Conservation (phyloP, 2,113 vertebrate genomes). For the Cettia cetti region DNA sequence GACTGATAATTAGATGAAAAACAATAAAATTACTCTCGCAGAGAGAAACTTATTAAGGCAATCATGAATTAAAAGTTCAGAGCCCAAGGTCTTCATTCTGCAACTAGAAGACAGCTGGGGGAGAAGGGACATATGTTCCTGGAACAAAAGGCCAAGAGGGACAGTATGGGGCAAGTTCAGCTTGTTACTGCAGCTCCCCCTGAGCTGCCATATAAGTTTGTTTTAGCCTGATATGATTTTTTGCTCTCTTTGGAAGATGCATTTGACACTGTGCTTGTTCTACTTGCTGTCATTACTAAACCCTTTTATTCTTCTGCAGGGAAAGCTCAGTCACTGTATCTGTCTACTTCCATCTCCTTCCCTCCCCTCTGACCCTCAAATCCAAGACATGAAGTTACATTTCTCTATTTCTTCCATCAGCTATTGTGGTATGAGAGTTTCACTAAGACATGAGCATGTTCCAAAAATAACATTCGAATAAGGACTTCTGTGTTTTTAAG, state of each 20-base stretch:
- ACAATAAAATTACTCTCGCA: neutral
- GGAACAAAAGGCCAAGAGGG: neutral
- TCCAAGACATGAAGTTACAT: conserved; percentile 16
- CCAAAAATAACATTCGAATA: conserved; percentile 72
- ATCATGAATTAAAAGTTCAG: neutral
- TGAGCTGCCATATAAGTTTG: conserved; percentile 21
- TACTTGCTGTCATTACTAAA: neutral
- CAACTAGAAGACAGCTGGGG: neutral
- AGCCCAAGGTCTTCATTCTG: neutral
- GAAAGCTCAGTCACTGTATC: neutral
- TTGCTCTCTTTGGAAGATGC: conserved; percentile 1
- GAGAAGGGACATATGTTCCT: neutral
- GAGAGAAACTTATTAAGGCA: neutral
- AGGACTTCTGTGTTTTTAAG: conserved; percentile 74
- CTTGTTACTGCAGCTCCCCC: neutral
- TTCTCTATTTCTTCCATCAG: conserved; percentile 54
- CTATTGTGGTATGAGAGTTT: conserved; percentile 66
- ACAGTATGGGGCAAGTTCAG: neutral
- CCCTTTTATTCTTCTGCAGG: neutral
- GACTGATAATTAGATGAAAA: neutral
- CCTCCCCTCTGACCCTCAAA: conserved; percentile 25
- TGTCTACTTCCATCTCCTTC: neutral
- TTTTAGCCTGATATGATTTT: conserved; percentile 17
- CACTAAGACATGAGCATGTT: conserved; percentile 57
- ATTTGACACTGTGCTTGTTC: neutral